Conservation (phyloP, 2,797 vertebrate species). For the Halcyon chelicuti region DNA sequence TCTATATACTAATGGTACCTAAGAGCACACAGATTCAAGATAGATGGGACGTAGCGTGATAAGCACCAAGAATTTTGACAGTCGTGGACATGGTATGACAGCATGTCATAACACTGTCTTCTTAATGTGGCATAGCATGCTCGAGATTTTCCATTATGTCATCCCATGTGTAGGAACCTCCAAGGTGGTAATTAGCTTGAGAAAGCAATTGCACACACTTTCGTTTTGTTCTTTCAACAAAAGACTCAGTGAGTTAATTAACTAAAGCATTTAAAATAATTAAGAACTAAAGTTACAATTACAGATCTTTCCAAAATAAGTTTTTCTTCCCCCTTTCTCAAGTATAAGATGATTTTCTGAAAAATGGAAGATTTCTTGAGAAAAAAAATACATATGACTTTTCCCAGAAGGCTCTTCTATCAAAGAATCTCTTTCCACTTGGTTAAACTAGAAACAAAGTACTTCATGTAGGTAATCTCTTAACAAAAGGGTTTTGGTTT, state of each 20-base stretch:
- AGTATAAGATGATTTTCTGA: background rate
- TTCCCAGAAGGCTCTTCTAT: background rate
- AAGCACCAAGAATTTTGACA: background rate
- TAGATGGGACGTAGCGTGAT: fast-evolving
- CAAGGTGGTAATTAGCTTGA: background rate
- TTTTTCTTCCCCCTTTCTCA: background rate
- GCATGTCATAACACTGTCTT: background rate
- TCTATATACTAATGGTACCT: background rate
- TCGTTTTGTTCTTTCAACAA: background rate
- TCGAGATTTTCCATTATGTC: background rate
- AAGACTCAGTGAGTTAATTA: background rate
- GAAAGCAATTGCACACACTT: background rate
- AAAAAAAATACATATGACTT: background rate
- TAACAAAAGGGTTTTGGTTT: background rate
- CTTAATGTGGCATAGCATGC: background rate
- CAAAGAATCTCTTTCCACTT: background rate
- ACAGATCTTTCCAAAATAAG: background rate
- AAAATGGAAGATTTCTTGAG: background rate
- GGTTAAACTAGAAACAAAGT: background rate
- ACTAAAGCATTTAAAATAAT: background rate
- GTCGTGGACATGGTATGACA: background rate
- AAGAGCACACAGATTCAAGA: background rate
- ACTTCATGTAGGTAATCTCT: background rate
- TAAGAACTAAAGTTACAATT: background rate
- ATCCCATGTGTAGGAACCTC: background rate